Percentiles rank a stretch among this genome's conserved stretches.
These are phyloP conservation scores for Drosophila parvula DNA, from an alignment of 1,140 invertebrate genomes.

Conservation along the genomic window DNA sequence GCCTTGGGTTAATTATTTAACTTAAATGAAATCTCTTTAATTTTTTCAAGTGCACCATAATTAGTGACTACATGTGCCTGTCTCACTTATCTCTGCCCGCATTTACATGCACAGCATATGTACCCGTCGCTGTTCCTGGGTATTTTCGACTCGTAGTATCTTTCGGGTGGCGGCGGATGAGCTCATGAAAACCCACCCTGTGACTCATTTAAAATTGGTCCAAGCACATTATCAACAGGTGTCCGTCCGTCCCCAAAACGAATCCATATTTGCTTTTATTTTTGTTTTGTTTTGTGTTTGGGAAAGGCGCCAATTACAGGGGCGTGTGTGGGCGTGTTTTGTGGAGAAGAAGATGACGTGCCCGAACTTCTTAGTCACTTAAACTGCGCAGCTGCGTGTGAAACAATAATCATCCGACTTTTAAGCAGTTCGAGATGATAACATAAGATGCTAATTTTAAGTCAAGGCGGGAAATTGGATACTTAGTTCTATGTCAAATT, in stretches of 20 bases:
- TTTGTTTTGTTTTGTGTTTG: background rate
- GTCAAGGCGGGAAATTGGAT: background rate
- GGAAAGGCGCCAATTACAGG: conserved; percentile 46
- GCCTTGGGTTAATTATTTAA: no score
- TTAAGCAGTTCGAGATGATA: conserved; percentile 6
- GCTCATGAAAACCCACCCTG: conserved; percentile 34
- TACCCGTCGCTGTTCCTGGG: background rate
- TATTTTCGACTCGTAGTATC: conserved; percentile 19
- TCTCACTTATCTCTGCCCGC: conserved; percentile 19
- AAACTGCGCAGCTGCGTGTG: conserved; percentile 53
- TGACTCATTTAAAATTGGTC: conserved; percentile 45
- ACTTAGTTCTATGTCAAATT: background rate
- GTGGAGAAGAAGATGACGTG: conserved; percentile 18
- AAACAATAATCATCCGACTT: conserved; percentile 24
- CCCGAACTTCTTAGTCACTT: conserved; percentile 37
- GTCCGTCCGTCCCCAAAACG: conserved; percentile 3
- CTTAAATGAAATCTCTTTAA: background rate
- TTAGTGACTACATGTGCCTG: conserved; percentile 28
- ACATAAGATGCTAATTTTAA: no score
- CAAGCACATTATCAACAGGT: conserved; percentile 49
- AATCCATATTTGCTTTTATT: conserved; percentile 26
- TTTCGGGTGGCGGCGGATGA: conserved; percentile 44
- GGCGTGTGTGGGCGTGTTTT: conserved; percentile 43
- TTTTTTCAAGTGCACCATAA: conserved; percentile 11
- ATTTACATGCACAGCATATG: conserved; percentile 17